Evolutionary conservation across 2,797 vertebrate species (phyloP).

Genomic region (Coregonus suidteri): DNA sequence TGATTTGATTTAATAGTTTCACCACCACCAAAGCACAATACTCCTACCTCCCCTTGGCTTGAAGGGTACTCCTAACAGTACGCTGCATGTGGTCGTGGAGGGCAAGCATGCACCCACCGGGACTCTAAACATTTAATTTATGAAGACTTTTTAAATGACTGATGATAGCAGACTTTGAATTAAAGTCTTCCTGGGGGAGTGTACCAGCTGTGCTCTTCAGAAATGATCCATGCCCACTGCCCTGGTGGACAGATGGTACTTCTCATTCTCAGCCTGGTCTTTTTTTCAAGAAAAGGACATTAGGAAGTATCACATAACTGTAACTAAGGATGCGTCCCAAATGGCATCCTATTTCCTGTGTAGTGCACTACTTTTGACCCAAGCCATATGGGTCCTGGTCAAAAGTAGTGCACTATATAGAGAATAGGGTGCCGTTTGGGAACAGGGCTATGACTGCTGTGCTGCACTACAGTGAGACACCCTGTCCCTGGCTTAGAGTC

Average conservation of each 20-base stretch:
- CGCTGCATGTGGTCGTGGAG: conserved; percentile 17
- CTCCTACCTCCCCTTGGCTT: background rate
- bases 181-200: conserved; percentile 56
- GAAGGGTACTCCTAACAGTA: conserved; percentile 9
- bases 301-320: background rate
- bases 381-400: no score
- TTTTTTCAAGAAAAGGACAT: conserved; percentile 14
- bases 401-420: no score
- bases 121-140: conserved; percentile 59
- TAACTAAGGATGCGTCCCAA: no score
- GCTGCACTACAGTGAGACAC: background rate
- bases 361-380: no score
- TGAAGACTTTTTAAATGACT: conserved; percentile 60
- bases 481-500: background rate
- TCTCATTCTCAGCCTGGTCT: conserved; percentile 18
- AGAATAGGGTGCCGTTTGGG: background rate
- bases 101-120: conserved; percentile 44
- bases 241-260: conserved; percentile 62
- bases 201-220: conserved; percentile 57
- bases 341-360: no score
- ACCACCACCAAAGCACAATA: background rate
- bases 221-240: conserved; percentile 44
- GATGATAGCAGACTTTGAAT: conserved; percentile 54
- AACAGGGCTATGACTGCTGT: no score
- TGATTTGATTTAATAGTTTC: background rate